Conservation (phyloP, 1,140 invertebrate genomes). For the Eubasilissa regina region DNA sequence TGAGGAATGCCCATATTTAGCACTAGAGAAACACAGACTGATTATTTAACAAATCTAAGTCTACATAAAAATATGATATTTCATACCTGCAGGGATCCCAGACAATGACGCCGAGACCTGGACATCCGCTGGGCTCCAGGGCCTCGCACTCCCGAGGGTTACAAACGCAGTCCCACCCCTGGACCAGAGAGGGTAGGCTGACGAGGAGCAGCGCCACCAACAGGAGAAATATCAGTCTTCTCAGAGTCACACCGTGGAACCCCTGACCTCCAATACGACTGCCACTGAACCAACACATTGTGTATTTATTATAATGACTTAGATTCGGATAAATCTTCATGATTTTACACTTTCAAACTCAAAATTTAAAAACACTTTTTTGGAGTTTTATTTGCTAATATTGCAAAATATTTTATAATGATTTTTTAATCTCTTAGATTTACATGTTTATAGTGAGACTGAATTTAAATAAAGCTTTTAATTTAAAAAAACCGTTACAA, state of each 20-base stretch:
- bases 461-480: too few relatives aligned
- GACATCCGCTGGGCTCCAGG: constrained; percentile 74
- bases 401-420: too few relatives aligned
- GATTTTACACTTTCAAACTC: background rate
- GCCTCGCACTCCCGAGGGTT: constrained; percentile 75
- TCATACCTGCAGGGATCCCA: constrained; percentile 76
- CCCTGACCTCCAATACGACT: background rate
- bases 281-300: constrained; percentile 15
- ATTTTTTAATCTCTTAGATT: too few relatives aligned
- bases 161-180: constrained; percentile 73
- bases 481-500: too few relatives aligned
- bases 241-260: background rate
- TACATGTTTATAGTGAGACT: too few relatives aligned
- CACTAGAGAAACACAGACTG: too few relatives aligned
- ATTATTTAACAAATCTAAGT: too few relatives aligned
- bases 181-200: constrained; percentile 63
- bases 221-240: constrained; percentile 7
- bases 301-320: background rate
- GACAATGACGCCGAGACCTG: constrained; percentile 74
- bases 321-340: background rate
- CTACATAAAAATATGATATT: too few relatives aligned
- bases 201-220: constrained; percentile 66
- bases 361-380: background rate
- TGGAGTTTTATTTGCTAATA: too few relatives aligned
- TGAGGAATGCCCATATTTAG: too few relatives aligned